Evolutionary conservation across 2,113 vertebrate species (phyloP).

Genomic region (Lepidothrix coronata): DNA sequence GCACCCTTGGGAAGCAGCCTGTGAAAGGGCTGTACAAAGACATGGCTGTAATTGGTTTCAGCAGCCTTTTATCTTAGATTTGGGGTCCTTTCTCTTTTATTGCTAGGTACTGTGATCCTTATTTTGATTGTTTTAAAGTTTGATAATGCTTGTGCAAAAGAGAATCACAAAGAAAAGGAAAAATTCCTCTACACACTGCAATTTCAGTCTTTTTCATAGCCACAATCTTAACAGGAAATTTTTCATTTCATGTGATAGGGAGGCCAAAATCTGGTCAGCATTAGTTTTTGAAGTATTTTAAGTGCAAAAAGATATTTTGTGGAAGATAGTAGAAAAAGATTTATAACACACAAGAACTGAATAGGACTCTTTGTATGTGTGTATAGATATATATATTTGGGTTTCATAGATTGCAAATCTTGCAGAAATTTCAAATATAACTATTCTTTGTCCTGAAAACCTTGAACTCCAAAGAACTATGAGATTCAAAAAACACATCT

Average conservation of each 20-base stretch:
- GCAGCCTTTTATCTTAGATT: neutral
- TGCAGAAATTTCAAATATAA: neutral
- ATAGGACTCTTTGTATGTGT: neutral
- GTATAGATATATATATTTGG: neutral
- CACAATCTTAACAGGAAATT: neutral
- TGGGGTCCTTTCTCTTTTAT: neutral
- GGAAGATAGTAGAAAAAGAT: neutral
- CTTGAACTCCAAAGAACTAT: neutral
- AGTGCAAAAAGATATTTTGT: neutral
- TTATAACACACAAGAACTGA: neutral
- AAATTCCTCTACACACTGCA: neutral
- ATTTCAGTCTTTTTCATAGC: neutral
- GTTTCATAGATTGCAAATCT: neutral
- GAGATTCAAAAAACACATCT: neutral
- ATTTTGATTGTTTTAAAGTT: neutral
- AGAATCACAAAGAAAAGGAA: neutral
- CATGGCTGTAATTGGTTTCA: neutral
- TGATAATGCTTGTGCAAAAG: neutral
- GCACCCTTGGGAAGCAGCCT: neutral
- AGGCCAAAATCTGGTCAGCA: rapidly evolving
- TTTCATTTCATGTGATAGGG: neutral
- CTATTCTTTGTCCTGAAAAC: neutral
- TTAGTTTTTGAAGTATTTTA: neutral
- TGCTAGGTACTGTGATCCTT: neutral
- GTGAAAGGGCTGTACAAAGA: neutral